Evolutionary conservation across 2,113 vertebrate genomes (phyloP).

Genomic region (Carettochelys insculpta): DNA sequence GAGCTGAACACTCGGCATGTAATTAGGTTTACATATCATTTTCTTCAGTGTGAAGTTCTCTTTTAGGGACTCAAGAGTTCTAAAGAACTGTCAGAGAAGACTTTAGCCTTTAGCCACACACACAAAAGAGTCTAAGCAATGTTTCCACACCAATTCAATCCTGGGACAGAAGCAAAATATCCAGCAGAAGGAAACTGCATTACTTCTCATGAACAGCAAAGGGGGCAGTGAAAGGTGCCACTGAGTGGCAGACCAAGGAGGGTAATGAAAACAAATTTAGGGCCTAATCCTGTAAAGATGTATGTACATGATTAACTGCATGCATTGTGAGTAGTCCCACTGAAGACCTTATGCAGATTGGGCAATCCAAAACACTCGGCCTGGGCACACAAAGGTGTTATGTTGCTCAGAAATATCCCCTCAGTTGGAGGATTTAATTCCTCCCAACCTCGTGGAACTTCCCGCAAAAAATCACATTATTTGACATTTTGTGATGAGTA

Average conservation of each 20-base stretch:
- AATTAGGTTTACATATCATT: background rate
- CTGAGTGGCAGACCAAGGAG: background rate
- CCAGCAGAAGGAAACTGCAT: background rate
- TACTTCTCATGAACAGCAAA: background rate
- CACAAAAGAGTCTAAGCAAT: background rate
- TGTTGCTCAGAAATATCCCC: background rate
- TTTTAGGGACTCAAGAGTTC: background rate
- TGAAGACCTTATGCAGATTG: background rate
- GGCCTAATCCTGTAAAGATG: background rate
- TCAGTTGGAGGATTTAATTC: conserved; percentile 22
- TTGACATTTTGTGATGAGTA: background rate
- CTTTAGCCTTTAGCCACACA: background rate
- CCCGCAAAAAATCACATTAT: no score
- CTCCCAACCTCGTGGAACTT: background rate
- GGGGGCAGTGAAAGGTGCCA: no score
- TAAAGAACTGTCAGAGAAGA: background rate
- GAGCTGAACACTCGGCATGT: background rate
- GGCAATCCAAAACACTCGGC: conserved; percentile 16
- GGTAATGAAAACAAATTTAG: background rate
- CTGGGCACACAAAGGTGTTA: background rate
- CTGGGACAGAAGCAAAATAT: no score
- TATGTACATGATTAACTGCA: no score
- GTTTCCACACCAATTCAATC: background rate
- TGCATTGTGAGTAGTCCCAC: background rate
- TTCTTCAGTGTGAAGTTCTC: background rate